Conservation (phyloP, 2,113 vertebrate species). For the Vulpes lagopus region DNA sequence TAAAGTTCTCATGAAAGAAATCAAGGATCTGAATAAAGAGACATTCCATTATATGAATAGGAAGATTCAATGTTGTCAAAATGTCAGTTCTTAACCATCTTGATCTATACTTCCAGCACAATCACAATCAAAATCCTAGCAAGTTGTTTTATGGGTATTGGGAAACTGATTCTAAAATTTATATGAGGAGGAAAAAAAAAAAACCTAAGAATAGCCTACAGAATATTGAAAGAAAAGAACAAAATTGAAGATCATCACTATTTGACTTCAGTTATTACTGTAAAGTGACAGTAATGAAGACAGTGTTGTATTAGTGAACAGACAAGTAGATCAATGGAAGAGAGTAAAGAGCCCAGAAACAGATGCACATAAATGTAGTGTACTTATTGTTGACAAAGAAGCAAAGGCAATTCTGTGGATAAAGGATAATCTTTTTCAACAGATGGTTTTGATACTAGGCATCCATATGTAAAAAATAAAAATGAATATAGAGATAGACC, state of each 20-base stretch:
- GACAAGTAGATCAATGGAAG: background rate
- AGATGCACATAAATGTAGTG: background rate
- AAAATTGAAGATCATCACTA: background rate
- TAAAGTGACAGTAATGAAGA: background rate
- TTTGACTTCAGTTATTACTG: background rate
- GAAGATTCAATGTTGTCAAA: background rate
- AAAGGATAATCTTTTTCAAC: background rate
- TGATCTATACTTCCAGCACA: background rate
- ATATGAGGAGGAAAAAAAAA: background rate
- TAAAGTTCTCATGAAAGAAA: background rate
- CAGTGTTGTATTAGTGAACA: background rate
- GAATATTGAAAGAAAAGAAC: background rate
- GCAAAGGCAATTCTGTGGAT: background rate
- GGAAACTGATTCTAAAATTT: background rate
- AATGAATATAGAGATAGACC: background rate
- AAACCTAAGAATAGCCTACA: background rate
- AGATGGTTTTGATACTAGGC: background rate
- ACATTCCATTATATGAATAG: background rate
- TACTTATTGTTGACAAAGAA: background rate
- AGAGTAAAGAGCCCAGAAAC: background rate
- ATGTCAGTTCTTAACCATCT: background rate
- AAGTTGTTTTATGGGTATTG: background rate
- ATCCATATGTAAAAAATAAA: background rate
- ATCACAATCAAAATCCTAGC: background rate
- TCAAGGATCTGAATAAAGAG: background rate